Evolutionary conservation across 2,797 vertebrate species (phyloP), one percentile per base, ranked within the genome.

Genomic region (Mus spretus): DNA sequence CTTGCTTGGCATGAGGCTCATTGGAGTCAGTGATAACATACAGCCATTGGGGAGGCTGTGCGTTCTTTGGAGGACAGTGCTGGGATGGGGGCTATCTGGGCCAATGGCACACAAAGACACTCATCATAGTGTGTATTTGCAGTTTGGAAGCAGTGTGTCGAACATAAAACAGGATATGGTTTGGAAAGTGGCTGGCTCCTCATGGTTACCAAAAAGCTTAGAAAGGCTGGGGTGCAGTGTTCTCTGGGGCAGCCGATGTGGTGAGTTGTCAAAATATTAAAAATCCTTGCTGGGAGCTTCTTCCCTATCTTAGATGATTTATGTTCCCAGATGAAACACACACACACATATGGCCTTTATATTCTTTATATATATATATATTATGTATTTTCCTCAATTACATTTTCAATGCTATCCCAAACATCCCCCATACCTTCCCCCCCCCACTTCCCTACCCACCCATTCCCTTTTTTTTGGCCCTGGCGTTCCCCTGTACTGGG

Each of bases 21-120:
- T 28, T 3, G 37, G 92, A 93, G 95, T 72, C 96, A 0, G 3
- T 0, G n/a, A 50, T 86, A 85, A 90, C 53, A 75, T 9, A 61
- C 2, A 13, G 84, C 89, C 19, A 14, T 14, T 67, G 17, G 65
- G 92, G 93, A 59, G 47, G 84, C 93, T 97, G 90, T 0, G 9
- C 0, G 81, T 63, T 91, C 83, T 84, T 77, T 47, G 57, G 79
- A 81, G 92, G 47, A 63, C 17, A 0, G 22, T 1, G 24, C 11
- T 20, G n/a, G 90, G 83, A 24, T 9, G 53, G 74, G 4, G 93
- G 67, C 91, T 85, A 91, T 87, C 85, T 94, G 55, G 81, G 81
- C 89, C 40, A 63, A 22, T 96, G 91, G 91, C 89, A 3, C 3
- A 53, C 65, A 67, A 31, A 40, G 59, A 55, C 72, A 88, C 78